Base-by-base conservation (phyloP, 2,113 vertebrate genomes). In the Bucco capensis region DNA sequence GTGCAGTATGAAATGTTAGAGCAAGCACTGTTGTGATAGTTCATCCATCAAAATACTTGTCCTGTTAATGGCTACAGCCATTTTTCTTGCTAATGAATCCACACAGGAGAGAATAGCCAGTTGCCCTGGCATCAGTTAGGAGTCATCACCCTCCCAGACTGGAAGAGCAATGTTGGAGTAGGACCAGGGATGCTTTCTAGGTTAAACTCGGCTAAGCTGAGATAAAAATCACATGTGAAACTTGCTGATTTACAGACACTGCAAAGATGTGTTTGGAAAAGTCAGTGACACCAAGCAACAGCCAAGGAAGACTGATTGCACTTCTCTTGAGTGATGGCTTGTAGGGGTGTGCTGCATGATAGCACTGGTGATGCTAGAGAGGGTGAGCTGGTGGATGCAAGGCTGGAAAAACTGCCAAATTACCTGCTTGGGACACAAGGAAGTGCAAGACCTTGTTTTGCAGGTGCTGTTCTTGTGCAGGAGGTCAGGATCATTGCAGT, bases 231-330 rank as follows among this genome's bases (percentile, higher is more conserved):
- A 16, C 30, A 22, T 56, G 35, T 1, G 5, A 85, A 62, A 82
- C 7, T 46, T 89, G 60, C 82, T 58, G 22, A 35, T 22, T 58
- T 58, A 14, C 7, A 57, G 21, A 78, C 70, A 28, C 74, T 65
- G 78, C 65, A 30, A 28, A 93, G 69, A 77, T 89, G 61, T 75
- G 86, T n/a, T 76, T 50, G 86, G 79, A 92, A 90, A 91, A 96
- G 56, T 35, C 17, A 7, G 28, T 78, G 71, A 62, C 90, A 71
- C 70, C 44, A 56, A 76, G 88, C 56, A 74, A 84, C 60, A 61
- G 76, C 44, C 77, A 86, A 94, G 84, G 83, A 65, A 79, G 81
- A 65, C 12, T 10, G 5, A 38, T 74, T 35, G 3, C 49, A 46
- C 42, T 91, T 64, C 37, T 46, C 71, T n/a, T 70, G 86, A 44